Base-by-base conservation (phyloP, 2,888 invertebrate species). In the Ochropleura leucogaster region DNA sequence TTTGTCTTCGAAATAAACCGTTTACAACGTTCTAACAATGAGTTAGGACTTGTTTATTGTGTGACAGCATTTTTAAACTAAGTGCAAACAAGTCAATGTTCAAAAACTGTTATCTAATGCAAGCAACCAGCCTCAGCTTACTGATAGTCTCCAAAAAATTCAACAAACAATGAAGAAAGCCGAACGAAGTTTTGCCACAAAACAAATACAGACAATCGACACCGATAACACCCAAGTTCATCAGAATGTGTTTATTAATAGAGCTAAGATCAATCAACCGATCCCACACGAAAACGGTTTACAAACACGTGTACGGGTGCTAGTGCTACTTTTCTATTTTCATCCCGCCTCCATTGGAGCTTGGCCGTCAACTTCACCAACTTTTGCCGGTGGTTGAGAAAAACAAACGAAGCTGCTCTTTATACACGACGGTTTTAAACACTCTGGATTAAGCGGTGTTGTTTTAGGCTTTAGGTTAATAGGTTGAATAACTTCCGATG, bases 281-380 rank as follows among this genome's bases (percentile, higher is more conserved):
- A 30, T 55, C 20, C 49, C 20, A 73, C 53, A 46, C 55, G n/a
- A 47, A 63, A 77, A 59, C 59, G 12, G 57, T 64, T 42, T 18
- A 53, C 79, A 55, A 49, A 40, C 70, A 71, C 82, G 64, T 65
- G 68, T 20, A 47, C 10, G 40, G 42, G 10, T 7, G 47, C 14
- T 53, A 67, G 10, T 7, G 47, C 14, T 53, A 67, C 47, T 66
- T 60, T 80, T 80, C 78, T 78, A 80, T 78, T 78, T 80, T 53
- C 55, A 80, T 63, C 80, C 9, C 60, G 16, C 63, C 73, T 16
- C 20, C 47, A 18, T 64, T 74, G 47, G 30, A 67, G 74, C 51
- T 53, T 78, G 67, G 55, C 67, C 74, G 57, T 64, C 63, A 53
- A 68, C 68, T 74, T 51, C 63, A 57, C 47, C n/a, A 67, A 80